A percentile compares a stretch with the other conserved stretches of the same genome.
Evolutionary conservation across 2,888 invertebrate genomes (phyloP).

Genomic region (Euphydryas editha): DNA sequence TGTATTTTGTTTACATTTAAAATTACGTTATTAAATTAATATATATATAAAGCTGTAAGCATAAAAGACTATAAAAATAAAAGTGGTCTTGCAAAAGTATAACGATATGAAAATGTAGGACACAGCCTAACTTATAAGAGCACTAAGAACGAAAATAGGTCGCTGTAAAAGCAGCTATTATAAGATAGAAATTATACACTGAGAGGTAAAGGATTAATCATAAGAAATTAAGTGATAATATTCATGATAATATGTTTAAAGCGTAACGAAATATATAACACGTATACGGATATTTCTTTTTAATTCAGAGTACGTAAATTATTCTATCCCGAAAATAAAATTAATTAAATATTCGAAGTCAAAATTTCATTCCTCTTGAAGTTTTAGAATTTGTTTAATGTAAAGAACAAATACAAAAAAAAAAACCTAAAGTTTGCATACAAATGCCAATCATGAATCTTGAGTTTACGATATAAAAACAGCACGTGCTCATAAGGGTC

Average conservation of each 20-base stretch:
- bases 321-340: no score
- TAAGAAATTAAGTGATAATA: conserved; percentile 9
- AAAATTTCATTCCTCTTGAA: not conserved
- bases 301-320: no score
- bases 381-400: not conserved
- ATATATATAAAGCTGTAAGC: conserved; percentile 1
- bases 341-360: no score
- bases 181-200: conserved; percentile 33
- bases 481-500: conserved; percentile 50
- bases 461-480: conserved; percentile 44
- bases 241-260: not conserved
- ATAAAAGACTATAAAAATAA: not conserved
- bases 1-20: not conserved
- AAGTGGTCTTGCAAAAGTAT: conserved; percentile 13
- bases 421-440: conserved; percentile 25
- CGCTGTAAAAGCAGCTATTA: conserved; percentile 33
- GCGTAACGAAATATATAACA: not conserved
- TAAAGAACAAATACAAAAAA: not conserved
- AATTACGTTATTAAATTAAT: not conserved
- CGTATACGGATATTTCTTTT: no score
- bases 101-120: conserved; percentile 28
- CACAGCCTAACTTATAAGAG: conserved; percentile 35
- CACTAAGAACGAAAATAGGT: conserved; percentile 36
- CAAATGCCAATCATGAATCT: conserved; percentile 41
- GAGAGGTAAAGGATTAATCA: conserved; percentile 20